Evolutionary conservation across 2,888 invertebrate genomes (phyloP).

Genomic region (Tanypteryx hageni): DNA sequence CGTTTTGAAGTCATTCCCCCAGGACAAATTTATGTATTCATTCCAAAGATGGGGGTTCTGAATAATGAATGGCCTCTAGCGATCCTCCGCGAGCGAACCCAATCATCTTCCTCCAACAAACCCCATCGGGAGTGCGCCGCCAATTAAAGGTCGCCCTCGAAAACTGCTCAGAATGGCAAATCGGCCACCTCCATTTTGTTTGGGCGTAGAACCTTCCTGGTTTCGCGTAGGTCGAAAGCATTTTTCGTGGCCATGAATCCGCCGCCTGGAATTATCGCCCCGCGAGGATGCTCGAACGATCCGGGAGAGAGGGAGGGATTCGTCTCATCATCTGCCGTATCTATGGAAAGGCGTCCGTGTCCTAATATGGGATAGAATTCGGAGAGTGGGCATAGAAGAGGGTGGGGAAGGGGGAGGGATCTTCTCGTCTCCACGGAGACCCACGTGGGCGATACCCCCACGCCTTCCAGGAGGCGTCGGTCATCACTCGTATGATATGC

Average conservation of each 20-base stretch:
- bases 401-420: neutral
- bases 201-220: neutral
- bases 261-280: neutral
- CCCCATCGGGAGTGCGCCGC: neutral
- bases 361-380: constrained; percentile 19
- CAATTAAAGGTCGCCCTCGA: no score
- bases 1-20: neutral
- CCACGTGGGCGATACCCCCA: neutral
- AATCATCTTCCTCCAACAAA: neutral
- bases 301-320: neutral
- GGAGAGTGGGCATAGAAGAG: neutral
- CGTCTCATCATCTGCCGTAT: neutral
- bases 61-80: neutral
- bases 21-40: neutral
- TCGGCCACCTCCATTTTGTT: neutral
- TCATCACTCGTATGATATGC: neutral
- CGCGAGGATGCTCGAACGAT: neutral
- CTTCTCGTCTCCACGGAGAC: neutral
- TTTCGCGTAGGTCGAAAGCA: constrained; percentile 8
- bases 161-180: no score
- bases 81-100: neutral
- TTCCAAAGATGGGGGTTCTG: neutral
- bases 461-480: neutral
- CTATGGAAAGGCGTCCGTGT: neutral
- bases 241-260: constrained; percentile 12